Evolutionary conservation across 2,113 vertebrate genomes (phyloP).

Genomic region (Otocyon megalotis): DNA sequence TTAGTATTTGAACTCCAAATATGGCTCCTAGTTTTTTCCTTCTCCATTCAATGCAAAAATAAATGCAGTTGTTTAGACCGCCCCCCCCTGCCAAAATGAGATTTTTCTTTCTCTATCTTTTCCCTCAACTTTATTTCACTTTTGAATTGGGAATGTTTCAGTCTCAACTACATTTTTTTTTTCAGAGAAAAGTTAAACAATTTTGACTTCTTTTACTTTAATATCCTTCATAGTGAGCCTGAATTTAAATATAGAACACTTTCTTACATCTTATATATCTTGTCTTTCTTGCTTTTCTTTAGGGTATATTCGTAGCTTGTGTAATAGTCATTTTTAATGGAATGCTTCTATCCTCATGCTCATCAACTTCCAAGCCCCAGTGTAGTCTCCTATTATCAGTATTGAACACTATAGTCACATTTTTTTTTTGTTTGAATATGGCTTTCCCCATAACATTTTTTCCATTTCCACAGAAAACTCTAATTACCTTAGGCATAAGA

Average conservation of each 20-base stretch:
- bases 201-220: slow-evolving; percentile 27
- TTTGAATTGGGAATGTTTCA: slow-evolving; percentile 48
- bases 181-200: background rate
- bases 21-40: background rate
- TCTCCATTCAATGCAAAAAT: background rate
- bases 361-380: background rate
- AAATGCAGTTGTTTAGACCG: background rate
- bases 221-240: background rate
- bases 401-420: background rate
- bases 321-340: background rate
- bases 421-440: slow-evolving; percentile 33
- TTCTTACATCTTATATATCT: background rate
- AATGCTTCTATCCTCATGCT: background rate
- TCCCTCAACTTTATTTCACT: background rate
- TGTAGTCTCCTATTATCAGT: background rate
- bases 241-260: slow-evolving; percentile 10
- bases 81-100: background rate
- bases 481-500: slow-evolving; percentile 67
- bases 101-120: background rate
- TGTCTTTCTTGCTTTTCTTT: slow-evolving; percentile 35
- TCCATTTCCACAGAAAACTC: slow-evolving; percentile 43
- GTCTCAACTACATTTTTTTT: slow-evolving; percentile 11
- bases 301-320: background rate
- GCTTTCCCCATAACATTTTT: slow-evolving; percentile 34
- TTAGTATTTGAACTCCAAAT: slow-evolving; percentile 1